Evolutionary conservation across 2,888 invertebrate genomes (phyloP).

Genomic region (Xestia rhomboidea): DNA sequence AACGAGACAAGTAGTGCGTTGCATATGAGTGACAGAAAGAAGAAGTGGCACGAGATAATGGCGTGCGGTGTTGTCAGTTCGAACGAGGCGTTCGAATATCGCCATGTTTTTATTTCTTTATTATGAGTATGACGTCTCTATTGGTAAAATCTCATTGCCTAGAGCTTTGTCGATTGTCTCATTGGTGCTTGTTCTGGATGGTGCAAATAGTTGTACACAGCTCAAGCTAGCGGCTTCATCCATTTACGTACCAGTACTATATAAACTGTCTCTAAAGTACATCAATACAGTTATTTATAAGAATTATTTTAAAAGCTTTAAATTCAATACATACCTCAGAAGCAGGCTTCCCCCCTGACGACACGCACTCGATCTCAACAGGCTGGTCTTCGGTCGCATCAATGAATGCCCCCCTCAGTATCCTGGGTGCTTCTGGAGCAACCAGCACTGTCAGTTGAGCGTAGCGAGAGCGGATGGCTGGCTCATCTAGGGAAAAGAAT

Average conservation of each 20-base stretch:
- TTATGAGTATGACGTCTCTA: too few species aligned
- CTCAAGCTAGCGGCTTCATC: not conserved
- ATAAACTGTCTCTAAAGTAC: not conserved
- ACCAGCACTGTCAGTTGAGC: conserved; percentile 96
- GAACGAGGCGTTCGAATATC: too few species aligned
- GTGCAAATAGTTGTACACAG: not conserved
- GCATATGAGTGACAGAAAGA: too few species aligned
- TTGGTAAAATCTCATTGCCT: too few species aligned
- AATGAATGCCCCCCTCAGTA: conserved; percentile 95
- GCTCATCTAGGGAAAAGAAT: conserved; percentile 82
- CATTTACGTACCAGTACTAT: not conserved
- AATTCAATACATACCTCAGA: conserved; percentile 92
- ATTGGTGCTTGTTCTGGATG: not conserved
- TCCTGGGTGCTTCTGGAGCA: conserved; percentile 96
- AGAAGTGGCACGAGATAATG: too few species aligned
- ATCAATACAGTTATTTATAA: not conserved
- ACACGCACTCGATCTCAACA: conserved; percentile 97
- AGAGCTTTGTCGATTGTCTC: not conserved
- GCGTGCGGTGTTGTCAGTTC: too few species aligned
- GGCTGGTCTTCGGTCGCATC: conserved; percentile 97
- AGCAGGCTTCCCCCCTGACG: conserved; percentile 97
- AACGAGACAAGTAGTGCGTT: too few species aligned
- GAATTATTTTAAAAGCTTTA: not conserved
- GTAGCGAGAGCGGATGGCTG: conserved; percentile 95
- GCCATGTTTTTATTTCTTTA: too few species aligned